Evolutionary conservation across 1,140 invertebrate genomes (phyloP).

Genomic region (Drosophila setifemur): DNA sequence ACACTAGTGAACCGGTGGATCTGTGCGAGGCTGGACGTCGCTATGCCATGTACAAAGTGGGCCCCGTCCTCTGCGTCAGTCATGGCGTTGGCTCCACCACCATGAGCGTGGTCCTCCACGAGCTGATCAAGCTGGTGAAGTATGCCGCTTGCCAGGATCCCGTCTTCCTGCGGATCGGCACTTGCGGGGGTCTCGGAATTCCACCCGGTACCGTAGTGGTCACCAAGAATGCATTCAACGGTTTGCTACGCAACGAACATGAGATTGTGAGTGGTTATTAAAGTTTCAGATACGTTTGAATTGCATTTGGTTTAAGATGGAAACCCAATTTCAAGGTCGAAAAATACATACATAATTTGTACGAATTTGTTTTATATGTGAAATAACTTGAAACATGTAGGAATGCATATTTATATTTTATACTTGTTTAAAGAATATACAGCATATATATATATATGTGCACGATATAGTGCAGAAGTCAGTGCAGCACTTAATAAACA

Average conservation of each 20-base stretch:
- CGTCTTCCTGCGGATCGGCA: conserved; percentile 95
- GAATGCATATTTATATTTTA: no score
- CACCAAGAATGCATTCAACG: conserved; percentile 93
- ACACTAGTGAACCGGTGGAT: conserved; percentile 91
- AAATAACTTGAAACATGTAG: no score
- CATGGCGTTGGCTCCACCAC: conserved; percentile 97
- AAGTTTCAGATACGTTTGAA: neutral
- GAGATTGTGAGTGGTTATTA: conserved; percentile 85
- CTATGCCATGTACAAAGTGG: conserved; percentile 96
- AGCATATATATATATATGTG: no score
- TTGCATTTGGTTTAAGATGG: neutral
- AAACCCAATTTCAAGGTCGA: no score
- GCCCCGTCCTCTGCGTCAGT: conserved; percentile 83
- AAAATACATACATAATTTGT: no score
- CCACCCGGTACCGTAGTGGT: conserved; percentile 94
- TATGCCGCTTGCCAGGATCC: conserved; percentile 94
- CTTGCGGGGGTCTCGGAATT: conserved; percentile 94
- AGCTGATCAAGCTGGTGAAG: conserved; percentile 95
- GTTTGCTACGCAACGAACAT: conserved; percentile 87
- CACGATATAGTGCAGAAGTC: no score
- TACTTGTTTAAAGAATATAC: no score
- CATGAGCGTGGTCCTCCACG: conserved; percentile 94
- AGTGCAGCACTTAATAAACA: no score
- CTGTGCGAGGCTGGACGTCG: conserved; percentile 89
- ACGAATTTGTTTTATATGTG: no score